Evolutionary conservation across 2,888 invertebrate genomes (phyloP), one percentile per base, ranked within the genome.

Genomic region (Sphaerophoria taeniata): DNA sequence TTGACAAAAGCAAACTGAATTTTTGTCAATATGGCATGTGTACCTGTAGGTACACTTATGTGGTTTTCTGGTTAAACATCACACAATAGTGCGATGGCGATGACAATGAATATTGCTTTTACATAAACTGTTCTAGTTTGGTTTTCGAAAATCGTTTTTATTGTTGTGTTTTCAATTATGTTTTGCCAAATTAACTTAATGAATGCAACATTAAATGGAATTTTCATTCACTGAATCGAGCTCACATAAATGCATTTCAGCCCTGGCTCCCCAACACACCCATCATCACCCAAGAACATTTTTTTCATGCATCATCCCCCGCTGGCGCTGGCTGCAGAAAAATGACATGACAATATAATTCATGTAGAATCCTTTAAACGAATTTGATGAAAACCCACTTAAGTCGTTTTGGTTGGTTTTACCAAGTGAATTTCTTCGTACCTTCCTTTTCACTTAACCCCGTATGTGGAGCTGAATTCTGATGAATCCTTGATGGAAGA

Each of bases 371-470:
- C 76, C 81, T 53, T 63, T 85, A 81, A 85, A 81, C 73, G 72
- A 85, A 81, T 81, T 81, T 75, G 73, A 76, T 77, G 85, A 85
- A 85, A 81, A 85, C 85, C 67, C 81, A 85, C 81, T 85, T 85
- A 85, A 85, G 85, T 69, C 76, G 73, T 85, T 85, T 85, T 43
- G 85, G 85, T 85, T 81, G 76, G 73, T 70, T 85, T 85, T 81
- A 53, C 67, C 76, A 81, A 81, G 81, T 65, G 74, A 85, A 81
- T 81, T 73, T 77, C 85, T 77, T 71, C 53, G 51, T 70, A 73
- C 2, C 24, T 24, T 2, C 2, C 24, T 24, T 24, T 71, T 63
- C 51, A 2, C 31, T 39, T 24, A 39, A 49, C 34, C 53, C 34
- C 24, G 24, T 24, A 2, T 24, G 12, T 43, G 4, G 24, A 34